A percentile compares a stretch with the other conserved stretches of the same genome.
phyloP scores from a whole-genome alignment of 2,888 invertebrate genomes.

The Limenitis camilla region DNA sequence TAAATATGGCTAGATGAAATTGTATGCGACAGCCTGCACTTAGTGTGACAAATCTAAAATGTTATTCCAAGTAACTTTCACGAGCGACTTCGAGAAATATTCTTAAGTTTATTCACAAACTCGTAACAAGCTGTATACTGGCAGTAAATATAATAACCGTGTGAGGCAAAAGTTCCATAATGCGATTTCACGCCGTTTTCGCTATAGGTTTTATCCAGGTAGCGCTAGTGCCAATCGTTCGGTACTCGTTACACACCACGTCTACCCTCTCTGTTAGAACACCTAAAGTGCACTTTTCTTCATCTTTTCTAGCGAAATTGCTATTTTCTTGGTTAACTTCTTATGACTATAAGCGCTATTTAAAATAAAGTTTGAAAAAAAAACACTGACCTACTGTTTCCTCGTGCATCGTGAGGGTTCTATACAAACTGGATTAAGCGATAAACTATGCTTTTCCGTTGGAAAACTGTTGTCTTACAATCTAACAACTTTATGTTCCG shows the following conservation, averaged over 20 bases:
- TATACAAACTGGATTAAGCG: too few relatives aligned
- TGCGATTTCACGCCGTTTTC: constrained; percentile 34
- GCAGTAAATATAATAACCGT: constrained; percentile 9
- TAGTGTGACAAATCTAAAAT: neutral
- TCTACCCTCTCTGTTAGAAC: neutral
- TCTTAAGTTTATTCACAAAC: constrained; percentile 7
- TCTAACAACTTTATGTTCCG: too few relatives aligned
- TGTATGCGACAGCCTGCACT: neutral
- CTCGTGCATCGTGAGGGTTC: too few relatives aligned
- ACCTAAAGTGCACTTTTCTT: constrained; percentile 2
- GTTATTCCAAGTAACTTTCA: constrained; percentile 1
- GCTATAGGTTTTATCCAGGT: constrained; percentile 26
- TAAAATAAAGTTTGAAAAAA: too few relatives aligned
- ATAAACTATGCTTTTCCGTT: too few relatives aligned
- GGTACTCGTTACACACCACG: constrained; percentile 32
- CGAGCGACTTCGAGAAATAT: constrained; percentile 3
- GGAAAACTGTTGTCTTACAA: too few relatives aligned
- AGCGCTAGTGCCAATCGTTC: constrained; percentile 30
- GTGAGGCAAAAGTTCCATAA: constrained; percentile 32
- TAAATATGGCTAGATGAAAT: neutral
- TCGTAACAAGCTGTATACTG: constrained; percentile 7
- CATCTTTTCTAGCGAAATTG: neutral
- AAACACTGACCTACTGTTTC: too few relatives aligned
- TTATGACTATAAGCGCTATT: neutral
- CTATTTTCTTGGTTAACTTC: neutral